phyloP scores from a whole-genome alignment of 2,797 vertebrate genomes.

The Xenops minutus region DNA sequence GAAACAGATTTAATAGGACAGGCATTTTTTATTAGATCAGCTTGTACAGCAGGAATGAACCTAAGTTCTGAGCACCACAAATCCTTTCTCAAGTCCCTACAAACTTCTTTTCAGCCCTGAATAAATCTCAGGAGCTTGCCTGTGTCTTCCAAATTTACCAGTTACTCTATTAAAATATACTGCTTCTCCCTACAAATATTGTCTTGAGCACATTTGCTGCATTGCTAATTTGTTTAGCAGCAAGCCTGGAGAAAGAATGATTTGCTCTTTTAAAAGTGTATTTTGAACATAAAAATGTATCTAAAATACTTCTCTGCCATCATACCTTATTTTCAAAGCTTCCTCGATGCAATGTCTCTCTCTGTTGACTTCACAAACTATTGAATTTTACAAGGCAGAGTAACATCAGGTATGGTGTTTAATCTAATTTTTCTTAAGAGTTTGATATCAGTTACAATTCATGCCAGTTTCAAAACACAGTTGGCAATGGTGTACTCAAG shows the following conservation, averaged over 20 bases:
- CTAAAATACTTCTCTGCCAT: not conserved
- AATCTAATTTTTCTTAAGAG: not conserved
- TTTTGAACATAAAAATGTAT: not conserved
- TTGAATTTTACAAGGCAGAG: not conserved
- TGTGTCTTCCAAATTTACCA: not conserved
- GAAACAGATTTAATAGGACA: not conserved
- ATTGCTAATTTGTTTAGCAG: slow-evolving; percentile 19
- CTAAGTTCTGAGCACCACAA: not conserved
- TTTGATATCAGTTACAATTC: not conserved
- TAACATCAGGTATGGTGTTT: not conserved
- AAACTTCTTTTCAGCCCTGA: not conserved
- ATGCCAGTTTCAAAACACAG: not conserved
- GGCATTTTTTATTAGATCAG: not conserved
- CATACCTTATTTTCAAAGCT: not conserved
- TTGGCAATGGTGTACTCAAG: not conserved
- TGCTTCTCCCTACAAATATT: not conserved
- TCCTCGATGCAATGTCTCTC: not conserved
- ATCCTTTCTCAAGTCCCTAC: not conserved
- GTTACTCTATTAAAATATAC: not conserved
- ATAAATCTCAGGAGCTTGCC: not conserved
- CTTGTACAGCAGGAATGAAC: not conserved
- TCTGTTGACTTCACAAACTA: not conserved
- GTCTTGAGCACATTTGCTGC: not conserved
- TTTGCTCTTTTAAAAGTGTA: not conserved
- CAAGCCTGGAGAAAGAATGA: not conserved